Evolutionary conservation across 2,797 vertebrate species (phyloP), one percentile per base, ranked within the genome.

Genomic region (Taenioides sp.): DNA sequence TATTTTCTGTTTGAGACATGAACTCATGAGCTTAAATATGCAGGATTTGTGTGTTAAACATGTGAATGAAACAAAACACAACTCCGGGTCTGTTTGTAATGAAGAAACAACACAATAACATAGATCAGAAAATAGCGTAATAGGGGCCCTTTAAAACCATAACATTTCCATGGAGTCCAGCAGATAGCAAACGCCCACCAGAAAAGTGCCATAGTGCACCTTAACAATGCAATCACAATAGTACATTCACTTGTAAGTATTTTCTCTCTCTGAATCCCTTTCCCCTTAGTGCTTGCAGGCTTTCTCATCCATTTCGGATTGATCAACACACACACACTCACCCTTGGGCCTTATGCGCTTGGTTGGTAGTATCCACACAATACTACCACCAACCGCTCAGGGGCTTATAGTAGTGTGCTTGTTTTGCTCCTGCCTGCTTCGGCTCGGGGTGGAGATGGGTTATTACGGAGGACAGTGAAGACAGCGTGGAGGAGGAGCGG

Each of bases 231-330:
- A 57, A 68, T 17, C 52, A 68, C 20, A 58, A 4, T 25, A 18
- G 28, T 31, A 54, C 7, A 17, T 71, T 63, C 25, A 18, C 18
- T 43, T 61, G 55, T 40, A 66, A 37, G 27, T 68, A 40, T 55
- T 71, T 52, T 62, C 52, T 71, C 43, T 57, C 16, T 10, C 40
- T 52, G 52, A 50, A 34, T 67, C 70, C 54, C 31, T 37, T n/a
- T 70, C 40, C 34, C 52, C 25, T 18, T 52, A 34, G 47, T n/a
- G 22, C 34, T 49, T 2, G 22, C 70, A 40, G 62, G 20, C 12
- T 23, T 40, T 73, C 27, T 70, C 62, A 63, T 72, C 70, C 34
- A 43, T 67, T 66, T 69, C 50, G 70, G 57, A 72, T 59, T 69
- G 73, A 72, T 75, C 54, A 37, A 37, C 34, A 37, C 65, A 69